These are phyloP conservation scores for Melipona bicolor DNA, from an alignment of 2,888 invertebrate species.

Conservation along the genomic window DNA sequence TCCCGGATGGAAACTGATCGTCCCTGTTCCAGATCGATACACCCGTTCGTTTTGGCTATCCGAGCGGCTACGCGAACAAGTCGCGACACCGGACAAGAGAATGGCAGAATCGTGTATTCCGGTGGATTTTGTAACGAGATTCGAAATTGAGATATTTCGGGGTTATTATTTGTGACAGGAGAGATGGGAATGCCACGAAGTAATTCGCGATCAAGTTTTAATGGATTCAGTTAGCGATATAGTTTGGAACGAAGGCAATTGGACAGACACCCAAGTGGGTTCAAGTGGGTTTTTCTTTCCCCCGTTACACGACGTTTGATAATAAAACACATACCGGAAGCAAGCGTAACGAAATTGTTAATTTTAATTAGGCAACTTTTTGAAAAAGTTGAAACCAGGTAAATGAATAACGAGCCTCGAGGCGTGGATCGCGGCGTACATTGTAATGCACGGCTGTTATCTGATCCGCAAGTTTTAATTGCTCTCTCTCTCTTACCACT, in stretches of 20 bases:
- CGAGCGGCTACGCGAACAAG: not conserved
- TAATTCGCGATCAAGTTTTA: not conserved
- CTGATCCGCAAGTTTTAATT: not conserved
- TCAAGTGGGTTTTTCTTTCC: not conserved
- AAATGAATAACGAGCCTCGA: not conserved
- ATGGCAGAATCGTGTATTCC: slow-evolving; percentile 20
- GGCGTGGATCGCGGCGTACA: not conserved
- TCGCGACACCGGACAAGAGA: slow-evolving; percentile 1
- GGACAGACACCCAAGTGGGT: too few species aligned
- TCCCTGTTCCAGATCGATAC: not conserved
- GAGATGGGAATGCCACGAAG: not conserved
- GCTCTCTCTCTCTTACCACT: not conserved
- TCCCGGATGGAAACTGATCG: slow-evolving; percentile 30
- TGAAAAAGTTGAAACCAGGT: not conserved
- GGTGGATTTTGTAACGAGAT: not conserved
- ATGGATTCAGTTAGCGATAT: not conserved
- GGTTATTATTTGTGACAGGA: not conserved
- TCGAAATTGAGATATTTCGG: not conserved
- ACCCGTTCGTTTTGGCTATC: not conserved
- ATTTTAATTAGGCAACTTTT: not conserved
- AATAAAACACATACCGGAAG: not conserved
- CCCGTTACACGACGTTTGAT: not conserved
- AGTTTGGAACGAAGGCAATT: not conserved
- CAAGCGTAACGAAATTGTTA: not conserved
- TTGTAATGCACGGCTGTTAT: not conserved